Percentiles rank a stretch among this genome's conserved stretches.
Evolutionary conservation across 2,888 invertebrate species (phyloP).

Genomic region (Drosophila buzzatii): DNA sequence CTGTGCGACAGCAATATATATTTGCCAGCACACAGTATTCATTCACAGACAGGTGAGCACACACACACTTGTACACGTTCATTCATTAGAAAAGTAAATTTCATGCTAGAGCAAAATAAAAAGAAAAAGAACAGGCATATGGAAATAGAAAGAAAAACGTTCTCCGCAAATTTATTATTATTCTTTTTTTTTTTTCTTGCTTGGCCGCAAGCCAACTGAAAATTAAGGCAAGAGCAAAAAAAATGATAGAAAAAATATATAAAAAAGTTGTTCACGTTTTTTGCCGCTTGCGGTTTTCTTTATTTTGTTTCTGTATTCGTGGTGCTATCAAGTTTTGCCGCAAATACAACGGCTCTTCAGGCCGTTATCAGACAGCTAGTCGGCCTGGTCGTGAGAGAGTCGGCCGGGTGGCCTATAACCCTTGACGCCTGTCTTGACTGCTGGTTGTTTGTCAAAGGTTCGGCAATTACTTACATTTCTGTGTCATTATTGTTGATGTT

Average conservation of each 20-base stretch:
- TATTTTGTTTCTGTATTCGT: conserved; percentile 5
- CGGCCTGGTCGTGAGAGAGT: conserved; percentile 1
- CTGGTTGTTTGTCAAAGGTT: conserved; percentile 54
- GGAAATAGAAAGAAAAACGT: conserved; percentile 28
- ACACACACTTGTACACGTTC: conserved; percentile 28
- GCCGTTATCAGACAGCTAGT: conserved; percentile 45
- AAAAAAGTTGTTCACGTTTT: conserved; percentile 60
- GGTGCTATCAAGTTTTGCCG: conserved; percentile 39
- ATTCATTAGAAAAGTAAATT: conserved; percentile 74
- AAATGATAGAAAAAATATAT: conserved; percentile 8
- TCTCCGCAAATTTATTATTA: conserved; percentile 21
- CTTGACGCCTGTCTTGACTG: conserved; percentile 16
- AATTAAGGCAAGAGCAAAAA: conserved; percentile 23
- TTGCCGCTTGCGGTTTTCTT: conserved; percentile 11
- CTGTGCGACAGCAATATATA: conserved; percentile 43
- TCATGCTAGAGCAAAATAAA: conserved; percentile 22
- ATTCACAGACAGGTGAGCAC: conserved; percentile 53
- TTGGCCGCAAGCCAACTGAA: conserved; percentile 61
- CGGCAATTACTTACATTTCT: conserved; percentile 67
- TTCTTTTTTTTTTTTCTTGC: conserved; percentile 20
- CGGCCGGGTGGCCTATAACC: conserved; percentile 9
- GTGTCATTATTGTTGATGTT: conserved; percentile 50
- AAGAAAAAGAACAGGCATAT: conserved; percentile 5
- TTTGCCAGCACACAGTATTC: conserved; percentile 41
- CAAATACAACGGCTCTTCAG: conserved; percentile 28